Conservation (phyloP, 2,797 vertebrate genomes). For the Pangasius larnaudii region DNA sequence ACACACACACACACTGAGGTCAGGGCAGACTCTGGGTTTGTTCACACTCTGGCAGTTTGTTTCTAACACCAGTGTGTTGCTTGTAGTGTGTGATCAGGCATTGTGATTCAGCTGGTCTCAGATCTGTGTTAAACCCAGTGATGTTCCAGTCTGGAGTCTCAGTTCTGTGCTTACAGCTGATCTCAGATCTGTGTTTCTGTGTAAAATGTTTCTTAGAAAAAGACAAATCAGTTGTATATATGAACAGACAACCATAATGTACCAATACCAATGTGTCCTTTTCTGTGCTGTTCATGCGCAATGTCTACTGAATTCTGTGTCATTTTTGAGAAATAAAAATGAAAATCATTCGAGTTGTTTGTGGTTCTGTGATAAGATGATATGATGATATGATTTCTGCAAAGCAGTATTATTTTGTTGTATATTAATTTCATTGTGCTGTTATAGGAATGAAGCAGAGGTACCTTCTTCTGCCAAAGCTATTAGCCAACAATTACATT, state of each 20-base stretch:
- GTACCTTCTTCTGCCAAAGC: neutral
- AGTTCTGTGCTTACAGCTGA: neutral
- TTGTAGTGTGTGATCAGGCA: conserved; percentile 2
- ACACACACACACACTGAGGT: conserved; percentile 11
- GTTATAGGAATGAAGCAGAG: neutral
- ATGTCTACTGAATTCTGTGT: neutral
- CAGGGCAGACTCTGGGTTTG: conserved; percentile 26
- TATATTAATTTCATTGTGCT: neutral
- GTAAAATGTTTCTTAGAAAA: neutral
- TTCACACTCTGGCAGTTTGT: neutral
- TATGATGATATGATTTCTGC: neutral
- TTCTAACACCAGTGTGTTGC: neutral
- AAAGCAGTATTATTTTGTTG: neutral
- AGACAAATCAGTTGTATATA: neutral
- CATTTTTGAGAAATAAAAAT: conserved; percentile 1
- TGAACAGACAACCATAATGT: neutral
- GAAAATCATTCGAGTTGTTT: neutral
- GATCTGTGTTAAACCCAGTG: conserved; percentile 14
- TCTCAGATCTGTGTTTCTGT: conserved; percentile 25
- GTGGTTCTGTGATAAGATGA: neutral
- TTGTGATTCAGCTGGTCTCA: conserved; percentile 10
- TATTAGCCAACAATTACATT: neutral
- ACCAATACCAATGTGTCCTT: neutral
- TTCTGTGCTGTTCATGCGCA: neutral
- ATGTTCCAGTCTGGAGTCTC: neutral